Conservation (phyloP, 2,797 vertebrate species). For the Diceros bicornis region DNA sequence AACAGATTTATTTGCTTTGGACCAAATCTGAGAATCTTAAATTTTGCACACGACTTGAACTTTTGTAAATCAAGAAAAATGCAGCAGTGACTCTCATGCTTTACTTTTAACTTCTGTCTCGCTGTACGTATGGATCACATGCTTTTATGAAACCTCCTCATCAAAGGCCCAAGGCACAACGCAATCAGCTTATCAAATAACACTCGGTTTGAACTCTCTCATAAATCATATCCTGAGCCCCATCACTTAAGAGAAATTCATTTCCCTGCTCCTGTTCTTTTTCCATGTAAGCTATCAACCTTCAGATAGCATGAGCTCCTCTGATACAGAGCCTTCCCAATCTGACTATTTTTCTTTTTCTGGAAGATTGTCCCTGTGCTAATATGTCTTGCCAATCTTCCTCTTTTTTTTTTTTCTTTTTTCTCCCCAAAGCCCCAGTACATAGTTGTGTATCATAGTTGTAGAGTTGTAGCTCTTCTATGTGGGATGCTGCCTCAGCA, state of each 20-base stretch:
- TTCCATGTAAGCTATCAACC: background rate
- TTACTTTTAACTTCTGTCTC: background rate
- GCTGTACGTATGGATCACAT: rapidly evolving
- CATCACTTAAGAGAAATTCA: background rate
- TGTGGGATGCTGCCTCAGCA: too few species aligned
- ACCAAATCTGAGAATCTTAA: conserved; percentile 19
- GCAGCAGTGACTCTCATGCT: background rate
- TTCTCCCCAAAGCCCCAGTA: too few species aligned
- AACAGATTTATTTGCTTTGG: conserved; percentile 20
- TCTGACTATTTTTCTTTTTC: background rate
- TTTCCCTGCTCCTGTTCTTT: background rate
- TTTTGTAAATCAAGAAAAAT: background rate
- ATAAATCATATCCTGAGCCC: background rate
- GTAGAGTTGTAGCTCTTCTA: too few species aligned
- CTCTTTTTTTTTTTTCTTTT: too few species aligned
- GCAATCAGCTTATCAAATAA: conserved; percentile 15
- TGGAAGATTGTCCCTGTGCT: too few species aligned
- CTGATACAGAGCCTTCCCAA: background rate
- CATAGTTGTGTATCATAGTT: too few species aligned
- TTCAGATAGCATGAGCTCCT: background rate
- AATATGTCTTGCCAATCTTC: too few species aligned
- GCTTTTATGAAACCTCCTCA: background rate
- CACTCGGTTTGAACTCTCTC: background rate
- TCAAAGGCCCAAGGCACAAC: background rate
- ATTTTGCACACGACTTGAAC: background rate